Evolutionary conservation across 2,888 invertebrate species (phyloP).

Genomic region (Eristalis tenax): DNA sequence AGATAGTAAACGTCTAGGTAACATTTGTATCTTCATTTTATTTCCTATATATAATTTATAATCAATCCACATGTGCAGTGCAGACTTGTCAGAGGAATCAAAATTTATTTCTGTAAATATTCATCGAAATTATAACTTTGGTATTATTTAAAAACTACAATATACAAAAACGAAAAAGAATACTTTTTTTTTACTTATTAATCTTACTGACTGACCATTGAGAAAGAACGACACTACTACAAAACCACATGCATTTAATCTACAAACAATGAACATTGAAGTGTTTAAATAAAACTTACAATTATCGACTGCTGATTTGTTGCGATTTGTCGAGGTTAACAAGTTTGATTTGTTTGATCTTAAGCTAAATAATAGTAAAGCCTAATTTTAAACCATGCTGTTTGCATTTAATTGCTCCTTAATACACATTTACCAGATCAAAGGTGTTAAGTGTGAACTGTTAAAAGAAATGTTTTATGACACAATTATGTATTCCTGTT

Average conservation of each 20-base stretch:
- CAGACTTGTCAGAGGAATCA: constrained; percentile 47
- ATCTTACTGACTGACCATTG: constrained; percentile 6
- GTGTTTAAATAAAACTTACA: neutral
- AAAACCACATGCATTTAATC: constrained; percentile 26
- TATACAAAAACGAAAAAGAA: constrained; percentile 4
- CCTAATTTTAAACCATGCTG: neutral
- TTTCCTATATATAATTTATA: constrained; percentile 22
- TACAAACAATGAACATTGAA: neutral
- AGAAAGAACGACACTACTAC: constrained; percentile 31
- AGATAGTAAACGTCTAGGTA: constrained; percentile 40
- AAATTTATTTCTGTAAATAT: constrained; percentile 45
- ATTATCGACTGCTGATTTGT: neutral
- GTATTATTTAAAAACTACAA: constrained; percentile 57
- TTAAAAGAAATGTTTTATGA: constrained; percentile 72
- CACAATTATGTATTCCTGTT: constrained; percentile 79
- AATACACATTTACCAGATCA: constrained; percentile 1
- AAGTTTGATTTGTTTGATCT: neutral
- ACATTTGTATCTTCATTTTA: constrained; percentile 4
- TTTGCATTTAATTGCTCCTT: neutral
- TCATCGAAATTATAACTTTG: constrained; percentile 53
- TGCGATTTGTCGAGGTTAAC: neutral
- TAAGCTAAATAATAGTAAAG: constrained; percentile 1
- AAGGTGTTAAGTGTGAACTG: neutral
- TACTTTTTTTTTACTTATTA: constrained; percentile 4
- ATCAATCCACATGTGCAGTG: constrained; percentile 15